Evolutionary conservation across 2,888 invertebrate genomes (phyloP).

Genomic region (Thera obeliscata): DNA sequence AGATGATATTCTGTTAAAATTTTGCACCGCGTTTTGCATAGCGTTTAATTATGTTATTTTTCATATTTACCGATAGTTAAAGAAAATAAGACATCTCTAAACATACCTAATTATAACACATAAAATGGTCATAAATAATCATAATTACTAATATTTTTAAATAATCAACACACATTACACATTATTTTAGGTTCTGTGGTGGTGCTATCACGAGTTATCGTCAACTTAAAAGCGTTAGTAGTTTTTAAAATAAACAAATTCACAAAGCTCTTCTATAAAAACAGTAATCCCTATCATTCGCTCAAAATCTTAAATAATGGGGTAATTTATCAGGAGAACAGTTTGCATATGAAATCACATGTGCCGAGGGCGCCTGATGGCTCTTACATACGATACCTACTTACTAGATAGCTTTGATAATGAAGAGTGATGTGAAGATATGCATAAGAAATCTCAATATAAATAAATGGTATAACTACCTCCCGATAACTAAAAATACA

Average conservation of each 20-base stretch:
- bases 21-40: too few relatives aligned
- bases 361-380: constrained; percentile 65
- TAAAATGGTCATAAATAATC: too few relatives aligned
- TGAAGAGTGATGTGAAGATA: constrained; percentile 42
- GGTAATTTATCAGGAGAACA: constrained; percentile 74
- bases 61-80: too few relatives aligned
- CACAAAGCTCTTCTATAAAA: constrained; percentile 43
- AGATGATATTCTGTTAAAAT: too few relatives aligned
- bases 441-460: constrained; percentile 19
- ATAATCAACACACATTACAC: too few relatives aligned
- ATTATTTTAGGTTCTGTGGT: too few relatives aligned
- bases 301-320: constrained; percentile 75
- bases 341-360: constrained; percentile 77
- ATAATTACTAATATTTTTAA: too few relatives aligned
- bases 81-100: too few relatives aligned
- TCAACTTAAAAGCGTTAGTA: neutral
- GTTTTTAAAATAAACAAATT: neutral
- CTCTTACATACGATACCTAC: constrained; percentile 47
- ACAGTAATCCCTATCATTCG: constrained; percentile 70
- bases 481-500: too few relatives aligned
- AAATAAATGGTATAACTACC: neutral
- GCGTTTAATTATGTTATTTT: too few relatives aligned
- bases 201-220: too few relatives aligned
- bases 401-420: constrained; percentile 38
- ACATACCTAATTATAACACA: too few relatives aligned